Evolutionary conservation across 2,113 vertebrate species (phyloP).

Genomic region (Sylvilagus bachmani): DNA sequence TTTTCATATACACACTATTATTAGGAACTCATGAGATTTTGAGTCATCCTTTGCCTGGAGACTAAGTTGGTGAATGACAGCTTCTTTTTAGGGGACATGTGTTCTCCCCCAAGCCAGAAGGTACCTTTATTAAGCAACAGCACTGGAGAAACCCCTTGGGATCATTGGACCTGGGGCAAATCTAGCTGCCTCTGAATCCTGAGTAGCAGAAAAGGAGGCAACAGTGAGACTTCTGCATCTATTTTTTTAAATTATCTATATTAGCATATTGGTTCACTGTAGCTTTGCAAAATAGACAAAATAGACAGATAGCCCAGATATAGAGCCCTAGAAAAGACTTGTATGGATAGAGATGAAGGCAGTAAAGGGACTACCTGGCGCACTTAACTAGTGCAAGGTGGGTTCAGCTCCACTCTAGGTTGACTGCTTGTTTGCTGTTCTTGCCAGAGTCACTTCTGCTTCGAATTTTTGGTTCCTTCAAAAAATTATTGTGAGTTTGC

Average conservation of each 20-base stretch:
- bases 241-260: not conserved
- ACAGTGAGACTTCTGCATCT: not conserved
- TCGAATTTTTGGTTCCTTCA: not conserved
- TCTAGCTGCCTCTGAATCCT: not conserved
- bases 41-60: not conserved
- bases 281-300: not conserved
- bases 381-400: no score
- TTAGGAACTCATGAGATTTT: not conserved
- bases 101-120: not conserved
- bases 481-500: not conserved
- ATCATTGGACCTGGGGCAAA: not conserved
- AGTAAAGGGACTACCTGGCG: not conserved
- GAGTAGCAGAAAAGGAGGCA: not conserved
- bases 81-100: not conserved
- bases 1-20: not conserved
- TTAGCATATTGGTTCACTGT: not conserved
- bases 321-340: not conserved
- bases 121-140: not conserved
- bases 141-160: not conserved
- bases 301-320: not conserved
- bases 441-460: not conserved
- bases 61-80: not conserved
- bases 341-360: not conserved
- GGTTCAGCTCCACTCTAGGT: not conserved
- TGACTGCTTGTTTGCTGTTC: not conserved